A percentile compares a stretch with the other conserved stretches of the same genome.
phyloP scores from a whole-genome alignment of 92 coral and sea anemone genomes.

The Umimayanthus kanabou region DNA sequence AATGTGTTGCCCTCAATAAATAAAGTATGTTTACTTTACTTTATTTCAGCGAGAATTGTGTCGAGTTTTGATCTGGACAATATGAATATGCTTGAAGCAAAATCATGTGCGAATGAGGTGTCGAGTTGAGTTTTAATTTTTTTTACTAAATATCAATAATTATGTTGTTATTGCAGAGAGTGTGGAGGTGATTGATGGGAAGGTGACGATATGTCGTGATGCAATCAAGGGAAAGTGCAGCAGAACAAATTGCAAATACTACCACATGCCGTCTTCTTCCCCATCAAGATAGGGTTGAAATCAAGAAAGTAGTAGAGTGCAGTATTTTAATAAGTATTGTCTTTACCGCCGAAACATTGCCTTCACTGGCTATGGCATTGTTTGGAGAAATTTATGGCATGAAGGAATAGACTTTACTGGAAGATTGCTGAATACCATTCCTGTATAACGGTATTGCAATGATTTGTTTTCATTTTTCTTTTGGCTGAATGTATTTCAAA shows the following conservation, averaged over 20 bases:
- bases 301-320: conserved; percentile 6
- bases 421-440: conserved; percentile 1
- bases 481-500: neutral
- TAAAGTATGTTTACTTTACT: too few species aligned
- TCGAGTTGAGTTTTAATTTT: neutral
- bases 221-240: conserved; percentile 96
- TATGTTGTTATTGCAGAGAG: conserved; percentile 56
- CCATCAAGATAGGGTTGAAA: conserved; percentile 35
- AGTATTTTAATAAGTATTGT: conserved; percentile 20
- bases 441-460: neutral
- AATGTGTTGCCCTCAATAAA: too few species aligned
- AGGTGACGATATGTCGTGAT: conserved; percentile 94
- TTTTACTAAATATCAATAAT: neutral
- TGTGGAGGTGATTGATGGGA: conserved; percentile 97
- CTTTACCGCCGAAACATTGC: neutral
- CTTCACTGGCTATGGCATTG: neutral
- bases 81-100: too few species aligned
- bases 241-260: conserved; percentile 92
- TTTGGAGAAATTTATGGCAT: neutral
- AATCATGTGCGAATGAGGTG: neutral
- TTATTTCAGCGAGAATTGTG: too few species aligned
- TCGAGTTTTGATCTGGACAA: too few species aligned
- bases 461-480: neutral
- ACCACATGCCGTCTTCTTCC: conserved; percentile 62
- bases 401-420: conserved; percentile 4